Evolutionary conservation across 2,113 vertebrate species (phyloP), one percentile per base, ranked within the genome.

Genomic region (Perca schrenkii): DNA sequence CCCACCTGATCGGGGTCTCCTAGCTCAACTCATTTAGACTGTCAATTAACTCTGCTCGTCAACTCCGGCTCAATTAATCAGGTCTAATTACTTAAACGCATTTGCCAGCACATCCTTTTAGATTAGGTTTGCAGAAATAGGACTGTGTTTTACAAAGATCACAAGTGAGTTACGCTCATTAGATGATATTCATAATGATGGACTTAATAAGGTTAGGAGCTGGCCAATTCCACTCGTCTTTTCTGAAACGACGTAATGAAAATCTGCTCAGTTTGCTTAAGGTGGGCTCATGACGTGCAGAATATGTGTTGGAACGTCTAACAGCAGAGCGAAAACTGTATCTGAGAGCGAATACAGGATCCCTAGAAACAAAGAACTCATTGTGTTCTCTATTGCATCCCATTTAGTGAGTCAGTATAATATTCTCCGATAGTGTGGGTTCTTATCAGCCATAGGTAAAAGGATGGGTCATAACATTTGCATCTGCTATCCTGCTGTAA

Each of bases 11-110:
- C 54, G 19, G 40, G 31, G 71, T 86, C 83, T 89, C 88, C n/a
- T 8, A 31, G 73, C 73, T 90, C 74, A 31, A 66, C 86, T 88
- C 87, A 86, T 89, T 92, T 81, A 86, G 82, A 54, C 83, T 83
- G 86, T 89, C 91, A 90, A 93, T 94, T 91, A 92, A 84, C 91
- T 89, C 79, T 46, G 54, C 80, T 93, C 83, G 77, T 93, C 90
- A 89, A 81, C 83, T 66, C 78, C 43, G 77, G 82, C 85, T 89
- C 87, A 78, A 91, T 92, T 93, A 89, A 91, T 93, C 90, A 90
- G 79, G 77, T 86, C 84, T 91, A 92, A 93, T 94, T 89, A 91
- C 85, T 89, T 84, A 70, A 91, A 90, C 69, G 57, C 86, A 89
- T 92, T 91, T 88, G 83, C 86, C 40, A 11, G 74, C 88, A 92